These are phyloP conservation scores for Druceiella hillmani DNA, from an alignment of 2,888 invertebrate species.

Conservation along the genomic window DNA sequence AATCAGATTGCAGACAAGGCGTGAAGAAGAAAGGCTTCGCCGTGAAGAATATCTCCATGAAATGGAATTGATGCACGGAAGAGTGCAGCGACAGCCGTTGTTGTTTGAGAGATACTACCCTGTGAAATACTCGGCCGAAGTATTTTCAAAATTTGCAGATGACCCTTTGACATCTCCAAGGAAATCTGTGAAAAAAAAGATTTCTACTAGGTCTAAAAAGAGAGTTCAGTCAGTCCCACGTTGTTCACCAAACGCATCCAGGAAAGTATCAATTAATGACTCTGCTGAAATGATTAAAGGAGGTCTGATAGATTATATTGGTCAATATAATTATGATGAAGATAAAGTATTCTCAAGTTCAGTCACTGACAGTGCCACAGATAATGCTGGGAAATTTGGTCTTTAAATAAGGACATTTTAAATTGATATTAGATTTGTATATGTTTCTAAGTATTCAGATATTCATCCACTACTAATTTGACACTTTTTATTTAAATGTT, in stretches of 20 bases:
- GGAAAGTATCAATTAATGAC: conserved; percentile 40
- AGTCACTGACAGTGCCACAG: too few species aligned
- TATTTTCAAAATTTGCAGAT: too few species aligned
- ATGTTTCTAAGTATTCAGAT: too few species aligned
- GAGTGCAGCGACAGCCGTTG: conserved; percentile 65
- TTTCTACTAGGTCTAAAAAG: conserved; percentile 14
- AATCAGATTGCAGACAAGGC: conserved; percentile 58
- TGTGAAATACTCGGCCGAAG: conserved; percentile 31
- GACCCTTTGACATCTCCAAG: conserved; percentile 31
- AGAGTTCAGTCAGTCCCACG: neutral
- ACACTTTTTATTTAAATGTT: too few species aligned
- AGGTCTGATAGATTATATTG: conserved; percentile 37
- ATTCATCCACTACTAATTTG: too few species aligned
- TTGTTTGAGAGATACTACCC: conserved; percentile 66
- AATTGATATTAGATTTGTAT: too few species aligned
- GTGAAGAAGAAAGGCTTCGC: conserved; percentile 62
- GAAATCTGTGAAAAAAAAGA: conserved; percentile 34
- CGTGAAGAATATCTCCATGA: conserved; percentile 62
- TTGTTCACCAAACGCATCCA: conserved; percentile 32
- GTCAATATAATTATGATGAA: too few species aligned
- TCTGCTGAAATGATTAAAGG: conserved; percentile 35
- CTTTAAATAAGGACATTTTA: too few species aligned
- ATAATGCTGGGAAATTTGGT: too few species aligned
- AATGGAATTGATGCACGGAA: conserved; percentile 67
- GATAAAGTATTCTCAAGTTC: too few species aligned